Conservation (phyloP, 2,888 invertebrate species). For the Bellardia pandia region DNA sequence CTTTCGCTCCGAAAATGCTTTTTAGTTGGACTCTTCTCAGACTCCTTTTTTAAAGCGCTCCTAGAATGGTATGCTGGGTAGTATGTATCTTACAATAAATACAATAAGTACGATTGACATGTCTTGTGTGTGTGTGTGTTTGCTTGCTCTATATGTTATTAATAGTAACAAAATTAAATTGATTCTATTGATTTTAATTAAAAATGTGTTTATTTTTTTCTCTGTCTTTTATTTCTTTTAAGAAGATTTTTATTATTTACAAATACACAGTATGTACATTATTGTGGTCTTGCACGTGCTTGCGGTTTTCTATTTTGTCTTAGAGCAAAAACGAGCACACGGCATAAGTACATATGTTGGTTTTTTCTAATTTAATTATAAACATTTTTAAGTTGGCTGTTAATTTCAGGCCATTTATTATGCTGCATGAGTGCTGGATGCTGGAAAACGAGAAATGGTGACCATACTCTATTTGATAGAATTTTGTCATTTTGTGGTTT, state of each 20-base stretch:
- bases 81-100: too few species aligned
- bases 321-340: neutral
- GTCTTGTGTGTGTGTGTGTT: neutral
- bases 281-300: slow-evolving; percentile 69
- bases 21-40: too few species aligned
- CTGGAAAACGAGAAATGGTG: neutral
- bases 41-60: too few species aligned
- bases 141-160: slow-evolving; percentile 43
- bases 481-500: neutral
- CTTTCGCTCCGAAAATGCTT: too few species aligned
- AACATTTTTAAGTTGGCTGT: neutral
- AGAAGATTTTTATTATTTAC: slow-evolving; percentile 54
- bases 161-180: slow-evolving; percentile 68
- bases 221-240: slow-evolving; percentile 28
- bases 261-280: slow-evolving; percentile 1
- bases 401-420: slow-evolving; percentile 26
- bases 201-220: slow-evolving; percentile 67
- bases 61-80: too few species aligned
- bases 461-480: too few species aligned
- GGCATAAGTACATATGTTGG: neutral
- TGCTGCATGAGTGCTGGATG: neutral
- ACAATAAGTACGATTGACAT: neutral
- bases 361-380: slow-evolving; percentile 19
- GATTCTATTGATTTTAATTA: slow-evolving; percentile 72
- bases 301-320: slow-evolving; percentile 54